Base-by-base conservation (phyloP, 37 sponge, comb jelly and placozoan genomes). In the Cladorhizidae sp. region DNA sequence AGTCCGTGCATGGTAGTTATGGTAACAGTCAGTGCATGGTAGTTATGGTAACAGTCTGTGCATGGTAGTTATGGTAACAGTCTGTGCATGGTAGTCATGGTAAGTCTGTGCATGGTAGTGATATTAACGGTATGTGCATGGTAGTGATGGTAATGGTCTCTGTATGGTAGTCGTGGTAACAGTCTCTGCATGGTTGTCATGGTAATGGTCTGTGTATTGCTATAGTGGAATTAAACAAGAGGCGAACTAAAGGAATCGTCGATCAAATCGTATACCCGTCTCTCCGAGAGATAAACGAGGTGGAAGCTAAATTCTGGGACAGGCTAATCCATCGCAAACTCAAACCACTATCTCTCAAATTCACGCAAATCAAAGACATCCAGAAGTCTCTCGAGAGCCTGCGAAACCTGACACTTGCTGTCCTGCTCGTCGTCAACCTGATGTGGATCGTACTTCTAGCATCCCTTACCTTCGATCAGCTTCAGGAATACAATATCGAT, bases 361-460 rank as follows among this genome's bases (percentile, higher is more conserved):
- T 80, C 72, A 82, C 78, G 0, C 50, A 75, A 40, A 58, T 62
- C 29, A 64, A 76, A 15, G 87, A 91, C 26, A 57, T 91, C 17
- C 56, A 72, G 67, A 67, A 77, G 52, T 72, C 72, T 15, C 71
- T 92, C 39, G 57, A 56, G 41, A n/a, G 42, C 29, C 85, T 87
- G 1, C 85, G 93, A 18, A 92, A 87, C 81, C 29, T 57, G 15
- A 49, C 63, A 21, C 61, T 92, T 6, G 63, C 71, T 8, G 61
- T 84, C 0, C 43, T 92, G 50, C 57, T 87, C 17, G 81, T 92
- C 39, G 77, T 87, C 50, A 92, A 92, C 77, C 22, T 92, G 25
- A 81, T 87, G 64, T 92, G 93, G 93, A 80, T 92, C 36, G 71
- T 84, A 32, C 82, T 87, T 18, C 56, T 92, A 20, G 67, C 32